Evolutionary conservation across 2,888 invertebrate genomes (phyloP).

Genomic region (Itoplectis maculator): DNA sequence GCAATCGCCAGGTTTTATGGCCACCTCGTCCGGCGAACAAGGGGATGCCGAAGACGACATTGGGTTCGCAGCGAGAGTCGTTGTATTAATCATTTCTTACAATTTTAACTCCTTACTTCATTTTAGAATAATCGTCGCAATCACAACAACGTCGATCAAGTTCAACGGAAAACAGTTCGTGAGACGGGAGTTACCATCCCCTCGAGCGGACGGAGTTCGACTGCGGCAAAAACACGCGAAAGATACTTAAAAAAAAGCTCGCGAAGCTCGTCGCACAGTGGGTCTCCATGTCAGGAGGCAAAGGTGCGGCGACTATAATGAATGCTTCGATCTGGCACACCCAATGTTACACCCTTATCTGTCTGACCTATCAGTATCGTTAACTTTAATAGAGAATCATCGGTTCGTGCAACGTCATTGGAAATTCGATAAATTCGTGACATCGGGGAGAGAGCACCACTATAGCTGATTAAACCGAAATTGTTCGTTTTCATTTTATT

Average conservation of each 20-base stretch:
- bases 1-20: slow-evolving; percentile 75
- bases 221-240: slow-evolving; percentile 38
- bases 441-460: neutral
- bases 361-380: slow-evolving; percentile 40
- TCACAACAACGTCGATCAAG: neutral
- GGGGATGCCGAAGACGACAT: slow-evolving; percentile 70
- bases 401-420: slow-evolving; percentile 36
- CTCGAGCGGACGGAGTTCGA: slow-evolving; percentile 15
- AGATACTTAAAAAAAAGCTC: slow-evolving; percentile 14
- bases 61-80: slow-evolving; percentile 14
- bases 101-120: slow-evolving; percentile 32
- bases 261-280: neutral
- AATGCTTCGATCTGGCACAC: slow-evolving; percentile 62
- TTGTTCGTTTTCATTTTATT: slow-evolving; percentile 72
- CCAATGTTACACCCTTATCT: slow-evolving; percentile 62
- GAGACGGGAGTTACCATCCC: slow-evolving; percentile 15
- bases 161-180: neutral
- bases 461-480: slow-evolving; percentile 13
- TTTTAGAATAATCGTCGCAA: neutral
- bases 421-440: neutral
- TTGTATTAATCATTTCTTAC: slow-evolving; percentile 36
- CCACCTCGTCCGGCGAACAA: slow-evolving; percentile 74
- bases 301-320: slow-evolving; percentile 68
- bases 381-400: slow-evolving; percentile 32
- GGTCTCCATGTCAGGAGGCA: slow-evolving; percentile 39